Conservation (phyloP, 2,113 vertebrate species). For the Aptenodytes patagonicus region DNA sequence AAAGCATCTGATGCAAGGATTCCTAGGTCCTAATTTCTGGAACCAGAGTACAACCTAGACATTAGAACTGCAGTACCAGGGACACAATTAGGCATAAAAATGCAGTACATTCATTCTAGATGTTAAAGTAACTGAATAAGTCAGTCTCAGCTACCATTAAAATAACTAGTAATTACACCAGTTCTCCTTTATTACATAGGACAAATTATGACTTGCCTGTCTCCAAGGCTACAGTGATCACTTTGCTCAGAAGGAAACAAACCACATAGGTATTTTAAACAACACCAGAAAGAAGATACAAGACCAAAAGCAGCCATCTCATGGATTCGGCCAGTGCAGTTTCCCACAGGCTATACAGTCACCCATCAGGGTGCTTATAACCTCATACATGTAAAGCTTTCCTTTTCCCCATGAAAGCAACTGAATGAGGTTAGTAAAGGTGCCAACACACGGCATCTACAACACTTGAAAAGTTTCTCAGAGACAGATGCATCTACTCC, state of each 20-base stretch:
- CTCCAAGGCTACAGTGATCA: neutral
- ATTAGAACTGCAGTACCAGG: neutral
- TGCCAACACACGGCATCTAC: neutral
- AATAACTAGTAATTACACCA: neutral
- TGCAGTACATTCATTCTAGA: neutral
- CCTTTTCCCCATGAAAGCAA: neutral
- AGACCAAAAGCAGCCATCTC: neutral
- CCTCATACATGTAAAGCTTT: fast-evolving
- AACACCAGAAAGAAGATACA: neutral
- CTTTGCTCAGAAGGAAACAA: neutral
- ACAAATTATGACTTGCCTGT: neutral
- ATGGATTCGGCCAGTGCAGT: neutral
- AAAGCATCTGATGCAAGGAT: neutral
- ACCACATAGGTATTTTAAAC: neutral
- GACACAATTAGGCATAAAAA: neutral
- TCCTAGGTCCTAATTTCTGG: neutral
- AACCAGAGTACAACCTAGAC: neutral
- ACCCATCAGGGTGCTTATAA: neutral
- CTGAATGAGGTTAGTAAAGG: neutral
- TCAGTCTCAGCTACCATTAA: neutral
- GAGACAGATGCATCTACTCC: neutral
- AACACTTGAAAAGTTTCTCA: too few relatives aligned
- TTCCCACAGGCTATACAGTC: neutral
- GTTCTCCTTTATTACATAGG: neutral
- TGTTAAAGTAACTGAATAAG: neutral